Evolutionary conservation across 2,888 invertebrate species (phyloP), one percentile per base, ranked within the genome.

Genomic region (Heliconius aoede): DNA sequence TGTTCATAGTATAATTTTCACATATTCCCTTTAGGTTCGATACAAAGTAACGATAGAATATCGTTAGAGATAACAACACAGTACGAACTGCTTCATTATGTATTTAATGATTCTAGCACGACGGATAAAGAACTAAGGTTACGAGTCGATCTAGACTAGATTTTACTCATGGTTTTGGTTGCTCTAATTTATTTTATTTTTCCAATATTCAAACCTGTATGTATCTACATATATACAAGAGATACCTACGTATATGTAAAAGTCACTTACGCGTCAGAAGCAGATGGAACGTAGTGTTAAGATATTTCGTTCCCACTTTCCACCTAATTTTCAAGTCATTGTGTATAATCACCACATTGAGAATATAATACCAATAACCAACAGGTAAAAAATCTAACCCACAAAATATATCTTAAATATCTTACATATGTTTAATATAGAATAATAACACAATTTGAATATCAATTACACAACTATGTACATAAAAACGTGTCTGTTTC

Each of bases 21-120:
- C 55, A 69, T 28, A 69, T 69, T 69, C 55, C 69, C 55, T 55
- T 65, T 40, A 40, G 36, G 51, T 8, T 21, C n/a, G 51, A 30
- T 13, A 65, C 65, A 55, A 55, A 55, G 69, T 46, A 24, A 60
- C 72, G 72, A 72, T 72, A 60, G 58, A 36, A 75, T 69, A 71
- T 64, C 58, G 36, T 61, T 11, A 11, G 69, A 71, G 71, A 75
- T 40, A 72, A 73, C 76, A 76, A 78, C 78, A 30, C 76, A 69
- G 78, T 78, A 64, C 26, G 21, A 40, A 58, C 30, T 30, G 24
- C 76, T 69, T 61, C 62, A 67, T 73, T 61, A 76, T 30, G 28
- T 76, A 76, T 72, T 76, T 78, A 78, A 76, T 72, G 76, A 60
- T 72, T 65, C 40, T 28, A 65, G 65, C 40, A 65, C 65, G 26